Base-by-base conservation (phyloP, 1,140 invertebrate genomes). In the Vollenhovia emeryi region DNA sequence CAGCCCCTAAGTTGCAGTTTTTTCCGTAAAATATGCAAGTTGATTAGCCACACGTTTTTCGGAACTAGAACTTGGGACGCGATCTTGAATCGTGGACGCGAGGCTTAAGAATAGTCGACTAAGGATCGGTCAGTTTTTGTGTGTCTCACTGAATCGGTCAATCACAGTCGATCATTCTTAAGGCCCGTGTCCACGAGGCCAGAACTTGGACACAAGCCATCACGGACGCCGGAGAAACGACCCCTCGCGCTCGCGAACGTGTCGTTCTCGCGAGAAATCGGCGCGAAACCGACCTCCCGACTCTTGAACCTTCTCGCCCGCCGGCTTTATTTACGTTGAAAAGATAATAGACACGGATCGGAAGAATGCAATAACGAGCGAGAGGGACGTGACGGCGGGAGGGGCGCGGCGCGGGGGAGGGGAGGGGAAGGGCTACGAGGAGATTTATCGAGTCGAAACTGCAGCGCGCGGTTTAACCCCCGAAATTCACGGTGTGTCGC, bases 391-490 rank as follows among this genome's bases (percentile, higher is more conserved):
- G 21, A 30, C 9, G 15, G 68, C 15, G 15, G 21, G 27, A 59
- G 43, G 18, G 24, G 40, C n/a, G n/a, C n/a, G n/a, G n/a, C n/a
- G 21, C 8, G 76, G 2, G 9, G 8, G 4, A 2, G 74, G 7
- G n/a, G n/a, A 33, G 78, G 18, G n/a, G 52, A 33, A 18, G 55
- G 55, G 0, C 33, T 11, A 36, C 15, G 50, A 33, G n/a, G 40
- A 52, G 36, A 84, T 84, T 71, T 83, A 86, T 84, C 78, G 84
- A 55, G 69, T 74, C 43, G 80, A 84, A 66, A 62, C 74, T 55
- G 82, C 30, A 84, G 33, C 68, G 80, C 52, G 80, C 52, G 60
- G 69, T 84, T 86, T 86, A 86, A 84, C 82, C 69, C 71, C 80
- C 71, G 71, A 84, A 71, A 86, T 64, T 83, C 69, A 74, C 73